Evolutionary conservation across 2,888 invertebrate genomes (phyloP).

Genomic region (Latrodectus hesperus): DNA sequence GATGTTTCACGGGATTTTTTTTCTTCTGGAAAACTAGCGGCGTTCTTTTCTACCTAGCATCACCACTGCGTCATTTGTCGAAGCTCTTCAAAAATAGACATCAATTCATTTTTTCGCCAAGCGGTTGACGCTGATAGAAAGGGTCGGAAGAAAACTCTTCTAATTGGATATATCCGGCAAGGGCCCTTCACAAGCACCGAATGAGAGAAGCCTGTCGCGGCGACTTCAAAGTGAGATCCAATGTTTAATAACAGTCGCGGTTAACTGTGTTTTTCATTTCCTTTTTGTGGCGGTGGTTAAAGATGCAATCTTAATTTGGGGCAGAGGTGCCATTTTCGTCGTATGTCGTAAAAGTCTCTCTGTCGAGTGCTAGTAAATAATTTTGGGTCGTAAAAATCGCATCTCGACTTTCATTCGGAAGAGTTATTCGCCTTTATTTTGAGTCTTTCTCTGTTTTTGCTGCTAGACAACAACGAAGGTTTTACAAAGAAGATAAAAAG

Average conservation of each 20-base stretch:
- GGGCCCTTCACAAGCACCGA: constrained; percentile 27
- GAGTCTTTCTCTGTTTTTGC: no score
- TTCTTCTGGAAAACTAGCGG: constrained; percentile 5
- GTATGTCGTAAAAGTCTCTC: neutral
- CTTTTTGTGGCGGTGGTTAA: neutral
- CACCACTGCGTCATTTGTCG: constrained; percentile 39
- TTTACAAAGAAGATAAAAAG: no score
- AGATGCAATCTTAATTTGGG: constrained; percentile 33
- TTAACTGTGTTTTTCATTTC: constrained; percentile 22
- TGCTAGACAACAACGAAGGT: no score
- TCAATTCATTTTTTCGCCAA: constrained; percentile 36
- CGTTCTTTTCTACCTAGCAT: constrained; percentile 10
- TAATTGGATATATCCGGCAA: constrained; percentile 54
- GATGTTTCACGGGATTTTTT: constrained; percentile 18
- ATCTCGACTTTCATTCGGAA: no score
- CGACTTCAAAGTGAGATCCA: constrained; percentile 21
- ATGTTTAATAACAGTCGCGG: neutral
- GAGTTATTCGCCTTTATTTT: no score
- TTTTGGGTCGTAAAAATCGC: no score
- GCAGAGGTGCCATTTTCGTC: neutral
- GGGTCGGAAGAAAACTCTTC: neutral
- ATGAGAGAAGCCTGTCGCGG: constrained; percentile 14
- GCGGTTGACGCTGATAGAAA: neutral
- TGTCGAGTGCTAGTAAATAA: no score
- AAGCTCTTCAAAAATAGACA: constrained; percentile 54